Conservation (phyloP, 64 coral and sea anemone species). For the Trachythela sp. region DNA sequence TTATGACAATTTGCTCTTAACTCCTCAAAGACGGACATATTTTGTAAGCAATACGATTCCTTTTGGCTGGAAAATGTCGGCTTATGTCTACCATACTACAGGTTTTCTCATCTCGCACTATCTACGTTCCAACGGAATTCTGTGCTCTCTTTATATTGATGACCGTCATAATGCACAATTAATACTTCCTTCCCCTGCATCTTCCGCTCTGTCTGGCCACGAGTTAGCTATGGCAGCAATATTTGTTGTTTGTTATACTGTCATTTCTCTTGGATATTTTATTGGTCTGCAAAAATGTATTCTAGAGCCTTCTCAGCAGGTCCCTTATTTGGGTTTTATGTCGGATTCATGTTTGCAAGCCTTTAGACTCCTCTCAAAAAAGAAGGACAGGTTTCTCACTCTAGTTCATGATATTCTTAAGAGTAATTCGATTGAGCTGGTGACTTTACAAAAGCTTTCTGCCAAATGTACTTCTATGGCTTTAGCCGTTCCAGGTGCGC, state of each 20-base stretch:
- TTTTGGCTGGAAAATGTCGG: slow-evolving; percentile 40
- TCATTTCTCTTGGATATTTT: background rate
- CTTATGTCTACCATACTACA: slow-evolving; percentile 38
- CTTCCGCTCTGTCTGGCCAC: background rate
- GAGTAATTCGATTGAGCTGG: background rate
- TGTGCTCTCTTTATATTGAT: no score
- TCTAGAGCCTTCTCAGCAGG: background rate
- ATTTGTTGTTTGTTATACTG: slow-evolving; percentile 8
- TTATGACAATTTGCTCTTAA: no score
- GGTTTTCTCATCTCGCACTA: slow-evolving; percentile 15
- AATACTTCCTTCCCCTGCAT: no score
- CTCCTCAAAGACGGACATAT: slow-evolving; percentile 12
- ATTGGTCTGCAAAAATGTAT: background rate
- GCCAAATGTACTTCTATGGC: slow-evolving; percentile 17
- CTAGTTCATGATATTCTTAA: background rate
- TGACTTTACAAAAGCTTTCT: background rate
- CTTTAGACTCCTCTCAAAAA: background rate
- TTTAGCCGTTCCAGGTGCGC: slow-evolving; percentile 26
- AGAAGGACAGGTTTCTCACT: no score
- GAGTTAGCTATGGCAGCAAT: slow-evolving; percentile 11
- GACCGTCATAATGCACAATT: slow-evolving; percentile 28
- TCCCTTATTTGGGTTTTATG: background rate
- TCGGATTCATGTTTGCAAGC: background rate
- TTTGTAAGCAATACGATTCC: slow-evolving; percentile 36
- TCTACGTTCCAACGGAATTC: background rate